A percentile compares a stretch with the other conserved stretches of the same genome.
phyloP scores from a whole-genome alignment of 2,888 invertebrate species.

The Heliconius aoede region DNA sequence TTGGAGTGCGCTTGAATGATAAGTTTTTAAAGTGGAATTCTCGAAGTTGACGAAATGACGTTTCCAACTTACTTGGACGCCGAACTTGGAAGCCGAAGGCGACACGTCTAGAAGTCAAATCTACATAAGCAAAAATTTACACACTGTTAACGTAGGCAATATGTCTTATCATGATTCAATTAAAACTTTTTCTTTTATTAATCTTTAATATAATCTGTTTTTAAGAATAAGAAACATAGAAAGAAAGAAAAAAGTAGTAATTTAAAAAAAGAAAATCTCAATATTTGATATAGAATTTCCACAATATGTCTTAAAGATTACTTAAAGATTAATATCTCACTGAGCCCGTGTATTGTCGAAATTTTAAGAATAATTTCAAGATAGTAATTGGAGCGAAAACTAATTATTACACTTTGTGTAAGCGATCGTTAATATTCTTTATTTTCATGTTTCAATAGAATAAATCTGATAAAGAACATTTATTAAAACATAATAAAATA shows the following conservation, averaged over 20 bases:
- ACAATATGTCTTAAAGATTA: conserved; percentile 4
- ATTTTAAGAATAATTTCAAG: conserved; percentile 6
- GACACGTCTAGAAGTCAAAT: background rate
- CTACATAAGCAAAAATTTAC: background rate
- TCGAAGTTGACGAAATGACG: conserved; percentile 65
- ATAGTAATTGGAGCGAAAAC: conserved; percentile 12
- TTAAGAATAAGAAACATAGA: no score
- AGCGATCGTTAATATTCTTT: conserved; percentile 55
- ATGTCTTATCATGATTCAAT: background rate
- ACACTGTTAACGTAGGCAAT: background rate
- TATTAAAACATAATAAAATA: conserved; percentile 56
- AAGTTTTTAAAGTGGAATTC: conserved; percentile 69
- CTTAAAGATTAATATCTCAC: conserved; percentile 1
- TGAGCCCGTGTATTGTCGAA: conserved; percentile 5
- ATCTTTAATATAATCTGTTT: background rate
- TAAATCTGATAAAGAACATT: conserved; percentile 54
- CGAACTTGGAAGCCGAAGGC: background rate
- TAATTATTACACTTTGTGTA: conserved; percentile 50
- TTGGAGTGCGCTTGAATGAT: conserved; percentile 74
- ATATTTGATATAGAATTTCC: conserved; percentile 1
- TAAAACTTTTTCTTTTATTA: background rate
- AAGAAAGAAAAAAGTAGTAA: background rate
- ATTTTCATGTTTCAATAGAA: conserved; percentile 61
- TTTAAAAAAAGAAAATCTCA: background rate
- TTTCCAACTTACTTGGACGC: conserved; percentile 43